Percentiles rank a stretch among this genome's conserved stretches.
Conservation (phyloP, 2,888 invertebrate species). For the Imbricaverruca yamaguchii region DNA sequence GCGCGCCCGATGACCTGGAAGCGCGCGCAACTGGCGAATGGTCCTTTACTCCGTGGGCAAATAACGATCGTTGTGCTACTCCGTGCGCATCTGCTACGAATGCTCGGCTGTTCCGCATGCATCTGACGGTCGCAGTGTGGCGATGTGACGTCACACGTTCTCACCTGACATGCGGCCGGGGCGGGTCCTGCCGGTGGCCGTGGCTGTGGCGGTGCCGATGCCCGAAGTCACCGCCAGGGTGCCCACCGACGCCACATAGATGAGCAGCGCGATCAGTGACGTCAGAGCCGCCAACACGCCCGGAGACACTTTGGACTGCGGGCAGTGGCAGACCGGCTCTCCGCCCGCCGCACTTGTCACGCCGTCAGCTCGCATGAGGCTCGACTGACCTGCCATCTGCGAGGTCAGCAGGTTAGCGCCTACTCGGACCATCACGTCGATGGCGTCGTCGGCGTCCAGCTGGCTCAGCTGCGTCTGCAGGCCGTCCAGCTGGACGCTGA, state of each 20-base stretch:
- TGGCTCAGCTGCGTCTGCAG: not conserved
- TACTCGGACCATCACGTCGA: slow-evolving; percentile 4
- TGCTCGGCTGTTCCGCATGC: too few species aligned
- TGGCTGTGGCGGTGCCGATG: not conserved
- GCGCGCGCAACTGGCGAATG: too few species aligned
- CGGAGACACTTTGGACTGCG: not conserved
- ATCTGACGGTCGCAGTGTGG: too few species aligned
- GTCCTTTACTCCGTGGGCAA: too few species aligned
- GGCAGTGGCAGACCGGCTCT: not conserved
- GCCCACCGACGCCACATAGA: slow-evolving; percentile 8
- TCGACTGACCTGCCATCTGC: not conserved
- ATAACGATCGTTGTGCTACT: too few species aligned
- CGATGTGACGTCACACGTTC: too few species aligned
- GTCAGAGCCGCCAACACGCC: slow-evolving; percentile 17
- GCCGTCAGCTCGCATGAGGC: too few species aligned
- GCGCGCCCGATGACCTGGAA: too few species aligned
- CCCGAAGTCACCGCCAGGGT: not conserved
- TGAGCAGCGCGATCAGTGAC: slow-evolving; percentile 6
- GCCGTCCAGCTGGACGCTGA: not conserved
- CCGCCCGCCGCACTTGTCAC: too few species aligned
- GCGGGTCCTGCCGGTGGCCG: not conserved
- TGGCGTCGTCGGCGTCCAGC: not conserved
- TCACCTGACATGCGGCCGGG: not conserved
- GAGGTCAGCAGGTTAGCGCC: not conserved
- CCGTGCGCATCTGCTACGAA: too few species aligned